Conservation (phyloP, 2,797 vertebrate genomes). For the Platalea minor region DNA sequence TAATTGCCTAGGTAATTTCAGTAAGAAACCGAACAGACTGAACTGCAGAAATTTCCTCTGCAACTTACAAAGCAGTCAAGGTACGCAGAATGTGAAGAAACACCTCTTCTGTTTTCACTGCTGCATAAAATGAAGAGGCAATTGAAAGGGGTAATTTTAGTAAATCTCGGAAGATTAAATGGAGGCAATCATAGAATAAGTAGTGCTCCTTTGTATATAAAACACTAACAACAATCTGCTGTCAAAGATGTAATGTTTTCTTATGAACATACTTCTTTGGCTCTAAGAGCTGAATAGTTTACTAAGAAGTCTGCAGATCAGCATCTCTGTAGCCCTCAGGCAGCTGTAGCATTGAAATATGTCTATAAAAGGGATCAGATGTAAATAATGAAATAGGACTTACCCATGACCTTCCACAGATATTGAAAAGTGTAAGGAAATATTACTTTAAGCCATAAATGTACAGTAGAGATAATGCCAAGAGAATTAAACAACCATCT, state of each 20-base stretch:
- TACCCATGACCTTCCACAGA: slow-evolving; percentile 24
- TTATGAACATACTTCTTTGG: neutral
- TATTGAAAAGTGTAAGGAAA: slow-evolving; percentile 68
- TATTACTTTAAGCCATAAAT: slow-evolving; percentile 68
- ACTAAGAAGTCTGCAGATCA: slow-evolving; percentile 42
- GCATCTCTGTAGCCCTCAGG: slow-evolving; percentile 31
- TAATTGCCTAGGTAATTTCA: neutral
- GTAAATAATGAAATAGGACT: slow-evolving; percentile 40
- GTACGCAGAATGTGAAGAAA: neutral
- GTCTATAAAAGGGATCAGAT: slow-evolving; percentile 33
- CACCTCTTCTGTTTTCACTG: neutral
- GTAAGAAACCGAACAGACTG: neutral
- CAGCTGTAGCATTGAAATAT: slow-evolving; percentile 36
- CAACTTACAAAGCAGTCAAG: neutral
- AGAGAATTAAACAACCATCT: slow-evolving; percentile 77
- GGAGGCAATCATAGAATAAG: slow-evolving; percentile 15
- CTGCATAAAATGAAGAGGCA: slow-evolving; percentile 11
- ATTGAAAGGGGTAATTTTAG: slow-evolving; percentile 29
- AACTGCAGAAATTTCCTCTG: neutral
- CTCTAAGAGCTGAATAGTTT: neutral
- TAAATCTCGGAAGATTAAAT: slow-evolving; percentile 46
- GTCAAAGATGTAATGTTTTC: slow-evolving; percentile 32
- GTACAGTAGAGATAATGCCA: slow-evolving; percentile 75
- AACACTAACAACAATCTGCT: slow-evolving; percentile 1
- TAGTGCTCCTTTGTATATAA: slow-evolving; percentile 23